These are phyloP conservation scores for Platyscelio sp. DNA, from an alignment of 2,888 invertebrate genomes.

Conservation along the genomic window DNA sequence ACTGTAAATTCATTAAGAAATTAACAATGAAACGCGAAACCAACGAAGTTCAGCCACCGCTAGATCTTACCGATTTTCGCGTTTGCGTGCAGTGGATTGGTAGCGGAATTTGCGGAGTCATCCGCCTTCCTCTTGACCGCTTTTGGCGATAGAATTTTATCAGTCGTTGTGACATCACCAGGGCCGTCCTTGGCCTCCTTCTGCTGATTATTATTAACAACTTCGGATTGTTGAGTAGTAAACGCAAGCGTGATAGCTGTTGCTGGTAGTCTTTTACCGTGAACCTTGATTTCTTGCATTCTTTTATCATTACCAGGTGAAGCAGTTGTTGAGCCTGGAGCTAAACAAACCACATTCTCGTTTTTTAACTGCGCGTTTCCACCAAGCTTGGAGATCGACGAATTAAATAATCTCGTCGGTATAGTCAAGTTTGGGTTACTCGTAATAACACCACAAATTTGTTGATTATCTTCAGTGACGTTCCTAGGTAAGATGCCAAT, in stretches of 20 bases:
- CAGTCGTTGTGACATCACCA: slow-evolving; percentile 38
- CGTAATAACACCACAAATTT: slow-evolving; percentile 83
- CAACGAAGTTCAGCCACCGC: slow-evolving; percentile 27
- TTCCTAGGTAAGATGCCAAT: slow-evolving; percentile 81
- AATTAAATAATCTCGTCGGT: slow-evolving; percentile 82
- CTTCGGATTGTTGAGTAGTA: slow-evolving; percentile 76
- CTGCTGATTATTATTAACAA: slow-evolving; percentile 72
- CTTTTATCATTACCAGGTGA: slow-evolving; percentile 52
- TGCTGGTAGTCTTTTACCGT: slow-evolving; percentile 77
- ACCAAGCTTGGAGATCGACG: slow-evolving; percentile 80
- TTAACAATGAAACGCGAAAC: slow-evolving; percentile 5
- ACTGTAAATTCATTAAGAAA: too few species aligned
- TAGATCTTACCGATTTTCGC: slow-evolving; percentile 80
- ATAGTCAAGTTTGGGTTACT: slow-evolving; percentile 81
- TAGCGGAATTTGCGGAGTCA: slow-evolving; percentile 63
- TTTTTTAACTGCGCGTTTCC: slow-evolving; percentile 75
- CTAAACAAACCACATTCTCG: slow-evolving; percentile 80
- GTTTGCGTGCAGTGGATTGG: slow-evolving; percentile 75
- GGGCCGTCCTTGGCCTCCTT: slow-evolving; percentile 57
- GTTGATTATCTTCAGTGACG: slow-evolving; percentile 78
- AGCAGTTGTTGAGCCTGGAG: slow-evolving; percentile 65
- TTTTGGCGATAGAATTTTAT: slow-evolving; percentile 81
- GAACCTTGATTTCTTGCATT: slow-evolving; percentile 56
- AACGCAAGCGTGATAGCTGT: slow-evolving; percentile 82
- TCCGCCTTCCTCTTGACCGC: slow-evolving; percentile 82